These are phyloP conservation scores for Ferrisia virgata DNA, from an alignment of 2,888 invertebrate species.

Conservation along the genomic window DNA sequence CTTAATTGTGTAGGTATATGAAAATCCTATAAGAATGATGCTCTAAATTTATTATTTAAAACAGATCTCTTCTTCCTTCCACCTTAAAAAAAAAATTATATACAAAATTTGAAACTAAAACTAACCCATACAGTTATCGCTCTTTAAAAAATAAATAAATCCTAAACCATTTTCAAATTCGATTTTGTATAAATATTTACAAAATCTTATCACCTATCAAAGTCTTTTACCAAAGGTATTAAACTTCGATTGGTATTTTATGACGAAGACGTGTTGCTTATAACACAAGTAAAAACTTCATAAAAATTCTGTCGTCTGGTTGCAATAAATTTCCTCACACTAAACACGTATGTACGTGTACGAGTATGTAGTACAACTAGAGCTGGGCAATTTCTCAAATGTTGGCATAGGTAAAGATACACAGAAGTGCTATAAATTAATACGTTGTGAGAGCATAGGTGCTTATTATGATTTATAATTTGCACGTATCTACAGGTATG, in stretches of 20 bases:
- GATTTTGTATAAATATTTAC: neutral
- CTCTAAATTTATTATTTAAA: no score
- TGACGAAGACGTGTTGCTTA: neutral
- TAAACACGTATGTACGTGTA: neutral
- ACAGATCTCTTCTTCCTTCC: no score
- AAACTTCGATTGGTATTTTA: neutral
- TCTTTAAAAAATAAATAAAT: no score
- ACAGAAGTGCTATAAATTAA: neutral
- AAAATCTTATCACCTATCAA: neutral
- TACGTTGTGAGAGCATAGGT: no score
- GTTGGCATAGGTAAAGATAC: constrained; percentile 6
- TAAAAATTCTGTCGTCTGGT: neutral
- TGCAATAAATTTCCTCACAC: neutral
- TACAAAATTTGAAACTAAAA: no score
- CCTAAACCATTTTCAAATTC: no score
- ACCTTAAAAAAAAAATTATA: no score
- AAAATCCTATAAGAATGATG: no score
- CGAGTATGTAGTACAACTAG: no score
- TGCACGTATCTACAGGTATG: neutral
- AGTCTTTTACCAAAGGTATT: neutral
- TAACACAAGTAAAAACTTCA: neutral
- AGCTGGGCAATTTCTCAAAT: neutral
- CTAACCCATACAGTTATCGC: no score
- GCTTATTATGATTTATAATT: neutral
- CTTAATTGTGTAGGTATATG: no score